Base-by-base conservation (phyloP, 2,888 invertebrate genomes). In the Acleris emargana region DNA sequence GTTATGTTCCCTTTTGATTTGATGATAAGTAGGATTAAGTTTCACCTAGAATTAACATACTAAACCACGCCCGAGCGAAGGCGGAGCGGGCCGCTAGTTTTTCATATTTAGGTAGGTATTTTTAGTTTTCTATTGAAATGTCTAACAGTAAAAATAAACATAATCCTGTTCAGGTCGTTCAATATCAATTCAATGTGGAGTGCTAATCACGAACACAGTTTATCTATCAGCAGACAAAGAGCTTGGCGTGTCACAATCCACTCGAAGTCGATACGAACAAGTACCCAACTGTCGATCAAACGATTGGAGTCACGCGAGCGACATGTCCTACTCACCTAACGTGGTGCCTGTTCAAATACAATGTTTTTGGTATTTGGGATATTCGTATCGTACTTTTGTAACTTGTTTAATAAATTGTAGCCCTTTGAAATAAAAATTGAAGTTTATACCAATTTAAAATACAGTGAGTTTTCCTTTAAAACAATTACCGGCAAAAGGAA, bases 191-290 rank as follows among this genome's bases (percentile, higher is more conserved):
- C 68, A 55, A 67, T 67, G 64, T 69, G 74, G 77, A 83, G 79
- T 81, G 82, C 77, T 82, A 85, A 85, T 83, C 82, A 78, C 76
- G 73, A 80, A 79, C 71, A 76, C 77, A 81, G 80, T 86, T 86
- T 84, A 82, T 83, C 84, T 82, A 81, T 83, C 79, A 74, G 68
- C 73, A 78, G 75, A 83, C 83, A 83, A 78, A 81, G 81, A 78
- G 80, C 76, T 82, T 86, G 79, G 84, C 87, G 84, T 88, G 88
- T 86, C 79, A 79, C 83, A 80, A 82, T 80, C 78, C 82, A 87
- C 87, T 87, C 81, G 79, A 87, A 79, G 76, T 81, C 78, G 83
- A 83, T 85, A 80, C 76, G 77, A 81, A 79, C 81, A 76, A 75
- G 77, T 73, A 76, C 5, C 2, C 13, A 32, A 78, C 76, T 76